Evolutionary conservation across 1,140 invertebrate species (phyloP), one percentile per base, ranked within the genome.

Genomic region (Planococcus citri): DNA sequence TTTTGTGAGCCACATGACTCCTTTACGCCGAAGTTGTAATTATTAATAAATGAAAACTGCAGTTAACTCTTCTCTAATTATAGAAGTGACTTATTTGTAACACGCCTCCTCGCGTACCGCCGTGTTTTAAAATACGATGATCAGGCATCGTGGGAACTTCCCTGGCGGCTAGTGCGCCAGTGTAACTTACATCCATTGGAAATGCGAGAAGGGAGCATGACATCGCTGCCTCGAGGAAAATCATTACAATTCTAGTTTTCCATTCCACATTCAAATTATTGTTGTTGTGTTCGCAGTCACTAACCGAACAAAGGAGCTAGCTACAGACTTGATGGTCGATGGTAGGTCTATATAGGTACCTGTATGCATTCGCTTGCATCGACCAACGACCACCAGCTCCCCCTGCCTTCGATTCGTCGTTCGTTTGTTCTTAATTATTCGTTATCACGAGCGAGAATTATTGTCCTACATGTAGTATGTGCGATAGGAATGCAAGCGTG

Each of bases 61-160:
- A 51, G 41, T 51, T 51, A 51, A 51, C 10, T 51, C 41, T 51
- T 51, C 41, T 51, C 41, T 51, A 51, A 51, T 51, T 51, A 51
- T 51, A 51, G 41, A 51, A 51, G 41, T 51, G 41, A 51, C 41
- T 51, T 51, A 51, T 51, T 51, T 51, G 41, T 51, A 51, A 51
- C 41, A 51, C 41, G 41, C 41, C 41, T 51, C 41, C 41, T 51
- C 41, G 41, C 41, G 41, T 51, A 51, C 12, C 41, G 41, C 41
- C 12, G 41, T 17, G 10, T 51, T 51, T 51, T 51, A 51, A 51
- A 51, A 51, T 51, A 51, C 41, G 41, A 51, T 20, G 41, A 51
- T 51, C 41, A 51, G 41, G 10, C 12, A 17, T 51, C 41, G 41
- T 51, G 41, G 41, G 41, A 51, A 51, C 41, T 51, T 51, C 12